Percentiles rank a stretch among this genome's conserved stretches.
Evolutionary conservation across 1,140 invertebrate species (phyloP).

Genomic region (Scaptomyza montana): DNA sequence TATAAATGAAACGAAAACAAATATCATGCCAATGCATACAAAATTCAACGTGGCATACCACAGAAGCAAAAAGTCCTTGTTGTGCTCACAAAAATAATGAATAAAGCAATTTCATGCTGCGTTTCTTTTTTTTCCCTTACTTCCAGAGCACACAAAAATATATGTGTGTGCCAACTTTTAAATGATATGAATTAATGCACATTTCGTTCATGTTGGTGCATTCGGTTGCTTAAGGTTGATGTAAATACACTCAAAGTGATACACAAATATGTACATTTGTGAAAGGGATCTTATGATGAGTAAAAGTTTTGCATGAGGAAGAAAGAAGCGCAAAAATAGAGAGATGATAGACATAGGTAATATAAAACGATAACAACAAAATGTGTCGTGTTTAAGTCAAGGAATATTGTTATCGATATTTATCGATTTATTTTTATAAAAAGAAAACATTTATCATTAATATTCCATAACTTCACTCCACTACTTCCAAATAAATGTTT

Average conservation of each 20-base stretch:
- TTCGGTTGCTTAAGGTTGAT: constrained; percentile 53
- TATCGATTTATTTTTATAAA: too few relatives aligned
- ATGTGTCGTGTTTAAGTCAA: too few relatives aligned
- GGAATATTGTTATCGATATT: too few relatives aligned
- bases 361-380: too few relatives aligned
- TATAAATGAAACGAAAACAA: constrained; percentile 77
- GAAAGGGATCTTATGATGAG: neutral
- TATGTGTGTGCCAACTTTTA: constrained; percentile 19
- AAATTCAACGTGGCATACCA: constrained; percentile 46
- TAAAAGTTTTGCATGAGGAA: too few relatives aligned
- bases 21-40: constrained; percentile 63
- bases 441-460: too few relatives aligned
- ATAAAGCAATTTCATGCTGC: constrained; percentile 28
- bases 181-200: constrained; percentile 57
- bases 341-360: too few relatives aligned
- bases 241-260: neutral
- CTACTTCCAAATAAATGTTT: too few relatives aligned
- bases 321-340: too few relatives aligned
- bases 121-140: constrained; percentile 1
- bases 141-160: neutral
- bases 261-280: neutral
- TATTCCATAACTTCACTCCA: too few relatives aligned
- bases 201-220: constrained; percentile 41
- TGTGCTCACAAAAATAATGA: constrained; percentile 6
- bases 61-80: neutral